phyloP scores from a whole-genome alignment of 2,888 invertebrate species.

The Hirtodrosophila histrioides region DNA sequence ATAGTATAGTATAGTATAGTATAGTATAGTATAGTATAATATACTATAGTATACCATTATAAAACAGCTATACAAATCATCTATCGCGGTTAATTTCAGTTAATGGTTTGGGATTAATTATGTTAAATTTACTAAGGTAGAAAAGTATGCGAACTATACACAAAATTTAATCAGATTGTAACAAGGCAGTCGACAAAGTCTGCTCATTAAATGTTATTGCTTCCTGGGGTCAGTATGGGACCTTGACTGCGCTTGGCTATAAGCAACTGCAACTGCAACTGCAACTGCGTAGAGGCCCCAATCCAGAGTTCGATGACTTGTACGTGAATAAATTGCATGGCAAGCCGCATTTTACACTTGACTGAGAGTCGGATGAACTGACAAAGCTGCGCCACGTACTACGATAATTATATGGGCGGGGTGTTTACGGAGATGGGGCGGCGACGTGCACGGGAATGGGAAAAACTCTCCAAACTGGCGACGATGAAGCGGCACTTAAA shows the following conservation, averaged over 20 bases:
- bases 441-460: constrained; percentile 1
- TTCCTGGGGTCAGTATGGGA: background rate
- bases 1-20: no score
- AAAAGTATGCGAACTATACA: no score
- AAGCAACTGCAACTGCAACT: background rate
- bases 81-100: no score
- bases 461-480: constrained; percentile 16
- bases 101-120: no score
- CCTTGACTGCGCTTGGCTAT: constrained; percentile 2
- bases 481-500: constrained; percentile 11
- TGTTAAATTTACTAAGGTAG: no score
- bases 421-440: background rate
- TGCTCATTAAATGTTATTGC: background rate
- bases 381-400: constrained; percentile 25
- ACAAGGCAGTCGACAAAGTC: no score
- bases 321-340: constrained; percentile 43
- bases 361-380: constrained; percentile 43
- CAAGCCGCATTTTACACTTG: constrained; percentile 54
- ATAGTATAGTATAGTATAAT: no score
- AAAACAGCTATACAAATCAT: no score
- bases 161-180: no score
- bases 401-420: constrained; percentile 21
- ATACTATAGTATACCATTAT: no score
- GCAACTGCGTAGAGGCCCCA: background rate
- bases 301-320: constrained; percentile 61